Conservation (phyloP, 2,888 invertebrate species). For the Nomada ruficornis region DNA sequence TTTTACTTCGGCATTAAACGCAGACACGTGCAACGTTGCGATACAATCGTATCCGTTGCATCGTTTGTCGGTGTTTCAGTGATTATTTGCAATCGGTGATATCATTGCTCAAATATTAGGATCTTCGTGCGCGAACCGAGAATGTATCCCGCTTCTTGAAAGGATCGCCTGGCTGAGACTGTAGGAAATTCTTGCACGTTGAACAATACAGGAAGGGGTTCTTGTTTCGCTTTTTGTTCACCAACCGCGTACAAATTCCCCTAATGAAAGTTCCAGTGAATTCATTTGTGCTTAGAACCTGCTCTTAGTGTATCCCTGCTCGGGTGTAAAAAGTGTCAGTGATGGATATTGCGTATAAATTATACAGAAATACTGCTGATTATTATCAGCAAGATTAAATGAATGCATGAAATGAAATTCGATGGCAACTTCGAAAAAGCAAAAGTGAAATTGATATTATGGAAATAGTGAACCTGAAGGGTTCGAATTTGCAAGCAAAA, state of each 20-base stretch:
- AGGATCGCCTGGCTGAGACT: not conserved
- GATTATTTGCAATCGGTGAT: conserved; percentile 38
- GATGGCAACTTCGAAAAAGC: not conserved
- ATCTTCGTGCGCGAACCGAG: conserved; percentile 6
- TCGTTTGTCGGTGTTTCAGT: conserved; percentile 6
- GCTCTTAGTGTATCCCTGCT: conserved; percentile 2
- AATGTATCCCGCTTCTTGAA: not conserved
- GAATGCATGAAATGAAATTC: not conserved
- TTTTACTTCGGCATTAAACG: not conserved
- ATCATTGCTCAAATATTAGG: conserved; percentile 44
- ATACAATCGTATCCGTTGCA: conserved; percentile 18
- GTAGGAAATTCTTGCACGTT: conserved; percentile 27
- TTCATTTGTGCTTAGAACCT: not conserved
- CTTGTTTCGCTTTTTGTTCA: conserved; percentile 2
- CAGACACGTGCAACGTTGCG: conserved; percentile 9
- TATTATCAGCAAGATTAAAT: not conserved
- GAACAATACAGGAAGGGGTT: conserved; percentile 37
- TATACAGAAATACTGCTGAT: not conserved
- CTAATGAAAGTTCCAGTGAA: conserved; percentile 13
- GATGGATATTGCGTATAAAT: not conserved
- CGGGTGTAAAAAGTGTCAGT: not conserved
- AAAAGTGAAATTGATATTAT: not conserved
- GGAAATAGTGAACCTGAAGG: no score
- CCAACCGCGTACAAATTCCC: not conserved
- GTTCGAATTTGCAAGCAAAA: no score